Percentiles rank a stretch among this genome's conserved stretches.
These are phyloP conservation scores for Abrostola tripartita DNA, from an alignment of 2,888 invertebrate genomes.

Conservation along the genomic window DNA sequence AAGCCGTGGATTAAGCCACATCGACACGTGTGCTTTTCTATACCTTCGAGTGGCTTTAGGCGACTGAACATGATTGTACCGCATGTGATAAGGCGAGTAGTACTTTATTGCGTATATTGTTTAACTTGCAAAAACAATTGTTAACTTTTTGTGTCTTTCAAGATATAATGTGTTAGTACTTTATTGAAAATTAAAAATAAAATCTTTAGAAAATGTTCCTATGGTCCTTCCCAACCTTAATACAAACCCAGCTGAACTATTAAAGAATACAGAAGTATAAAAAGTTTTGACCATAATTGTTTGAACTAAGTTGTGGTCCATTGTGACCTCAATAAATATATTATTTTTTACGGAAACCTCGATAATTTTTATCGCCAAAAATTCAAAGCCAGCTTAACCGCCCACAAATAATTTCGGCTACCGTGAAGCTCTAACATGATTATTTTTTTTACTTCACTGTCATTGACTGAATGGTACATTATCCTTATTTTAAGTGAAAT, in stretches of 20 bases:
- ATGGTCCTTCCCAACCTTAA: neutral
- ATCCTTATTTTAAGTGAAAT: slow-evolving; percentile 32
- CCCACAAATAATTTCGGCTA: slow-evolving; percentile 79
- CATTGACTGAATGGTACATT: neutral
- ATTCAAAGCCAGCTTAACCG: slow-evolving; percentile 69
- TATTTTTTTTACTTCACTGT: slow-evolving; percentile 66
- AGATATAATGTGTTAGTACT: too few relatives aligned
- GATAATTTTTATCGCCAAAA: slow-evolving; percentile 59
- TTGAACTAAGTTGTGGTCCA: slow-evolving; percentile 19
- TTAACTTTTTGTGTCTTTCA: neutral
- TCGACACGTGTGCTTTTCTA: slow-evolving; percentile 84
- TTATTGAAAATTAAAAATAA: too few relatives aligned
- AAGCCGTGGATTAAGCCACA: slow-evolving; percentile 82
- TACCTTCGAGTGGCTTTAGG: slow-evolving; percentile 80
- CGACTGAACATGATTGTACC: slow-evolving; percentile 75
- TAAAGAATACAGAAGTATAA: slow-evolving; percentile 20
- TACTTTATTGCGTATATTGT: slow-evolving; percentile 23
- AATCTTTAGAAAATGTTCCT: too few relatives aligned
- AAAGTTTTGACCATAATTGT: slow-evolving; percentile 44
- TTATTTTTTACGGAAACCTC: slow-evolving; percentile 40
- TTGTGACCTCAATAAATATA: slow-evolving; percentile 47
- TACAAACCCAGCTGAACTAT: slow-evolving; percentile 47
- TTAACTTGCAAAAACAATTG: neutral
- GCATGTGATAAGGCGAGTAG: slow-evolving; percentile 55
- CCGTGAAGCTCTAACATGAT: slow-evolving; percentile 81